Evolutionary conservation across 2,113 vertebrate species (phyloP).

Genomic region (Macrotis lagotis): DNA sequence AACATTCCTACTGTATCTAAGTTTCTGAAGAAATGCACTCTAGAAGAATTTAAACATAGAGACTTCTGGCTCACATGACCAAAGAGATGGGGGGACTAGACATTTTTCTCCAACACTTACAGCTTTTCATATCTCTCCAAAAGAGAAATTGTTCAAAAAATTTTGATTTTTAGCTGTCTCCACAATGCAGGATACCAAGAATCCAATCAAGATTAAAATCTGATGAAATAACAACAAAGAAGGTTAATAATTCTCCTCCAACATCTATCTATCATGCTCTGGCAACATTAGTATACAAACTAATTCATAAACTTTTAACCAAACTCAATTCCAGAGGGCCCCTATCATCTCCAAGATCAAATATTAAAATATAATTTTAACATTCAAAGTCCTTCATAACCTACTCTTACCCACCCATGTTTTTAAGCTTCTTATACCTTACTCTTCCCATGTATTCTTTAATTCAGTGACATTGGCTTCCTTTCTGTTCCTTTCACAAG

Average conservation of each 20-base stretch:
- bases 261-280: background rate
- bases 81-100: background rate
- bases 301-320: too few species aligned
- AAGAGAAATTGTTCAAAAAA: background rate
- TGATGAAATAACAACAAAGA: background rate
- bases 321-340: too few species aligned
- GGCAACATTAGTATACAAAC: too few species aligned
- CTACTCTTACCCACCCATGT: background rate
- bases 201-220: background rate
- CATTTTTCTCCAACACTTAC: background rate
- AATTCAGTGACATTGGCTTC: background rate
- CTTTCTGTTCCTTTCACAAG: background rate
- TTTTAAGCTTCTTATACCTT: background rate
- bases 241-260: background rate
- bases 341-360: background rate
- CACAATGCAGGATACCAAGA: background rate
- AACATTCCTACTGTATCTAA: background rate
- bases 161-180: background rate
- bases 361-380: background rate
- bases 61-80: background rate
- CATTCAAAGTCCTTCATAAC: background rate
- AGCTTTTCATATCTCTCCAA: background rate
- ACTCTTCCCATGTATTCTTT: background rate
- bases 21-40: background rate
- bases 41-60: background rate